These are phyloP conservation scores for Acrocephalus kingi DNA, from an alignment of 2,113 vertebrate genomes.

Conservation along the genomic window DNA sequence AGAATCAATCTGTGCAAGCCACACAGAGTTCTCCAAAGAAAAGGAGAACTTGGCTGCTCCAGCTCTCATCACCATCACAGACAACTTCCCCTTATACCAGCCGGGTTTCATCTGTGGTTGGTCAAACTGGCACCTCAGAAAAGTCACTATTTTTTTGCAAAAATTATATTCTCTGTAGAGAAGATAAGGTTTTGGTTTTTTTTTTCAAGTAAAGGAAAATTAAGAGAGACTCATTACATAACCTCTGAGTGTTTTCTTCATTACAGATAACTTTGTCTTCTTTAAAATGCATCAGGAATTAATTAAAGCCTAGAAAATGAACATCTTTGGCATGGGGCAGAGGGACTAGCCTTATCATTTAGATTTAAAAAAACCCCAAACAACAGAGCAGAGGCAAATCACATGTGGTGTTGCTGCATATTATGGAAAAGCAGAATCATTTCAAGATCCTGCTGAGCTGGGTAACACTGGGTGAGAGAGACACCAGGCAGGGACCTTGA, in stretches of 20 bases:
- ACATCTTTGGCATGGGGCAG: neutral
- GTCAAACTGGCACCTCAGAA: neutral
- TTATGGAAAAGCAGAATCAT: neutral
- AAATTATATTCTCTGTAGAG: neutral
- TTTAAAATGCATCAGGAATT: neutral
- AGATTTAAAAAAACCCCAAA: accelerated
- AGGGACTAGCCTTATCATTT: neutral
- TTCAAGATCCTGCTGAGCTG: neutral
- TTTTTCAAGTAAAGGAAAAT: neutral
- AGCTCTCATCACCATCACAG: neutral
- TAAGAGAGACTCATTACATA: neutral
- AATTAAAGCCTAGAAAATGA: neutral
- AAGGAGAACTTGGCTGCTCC: neutral
- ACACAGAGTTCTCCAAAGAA: neutral
- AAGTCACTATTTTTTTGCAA: neutral
- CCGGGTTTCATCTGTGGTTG: neutral
- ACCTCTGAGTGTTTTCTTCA: neutral
- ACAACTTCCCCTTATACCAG: neutral
- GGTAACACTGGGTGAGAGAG: neutral
- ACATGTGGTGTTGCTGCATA: neutral
- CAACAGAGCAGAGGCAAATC: neutral
- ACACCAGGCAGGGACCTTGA: neutral
- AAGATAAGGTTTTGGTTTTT: neutral
- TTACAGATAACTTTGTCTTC: neutral
- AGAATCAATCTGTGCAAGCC: neutral